Evolutionary conservation across 1,140 invertebrate species (phyloP), one percentile per base, ranked within the genome.

Genomic region (Muscidifurax raptorellus): DNA sequence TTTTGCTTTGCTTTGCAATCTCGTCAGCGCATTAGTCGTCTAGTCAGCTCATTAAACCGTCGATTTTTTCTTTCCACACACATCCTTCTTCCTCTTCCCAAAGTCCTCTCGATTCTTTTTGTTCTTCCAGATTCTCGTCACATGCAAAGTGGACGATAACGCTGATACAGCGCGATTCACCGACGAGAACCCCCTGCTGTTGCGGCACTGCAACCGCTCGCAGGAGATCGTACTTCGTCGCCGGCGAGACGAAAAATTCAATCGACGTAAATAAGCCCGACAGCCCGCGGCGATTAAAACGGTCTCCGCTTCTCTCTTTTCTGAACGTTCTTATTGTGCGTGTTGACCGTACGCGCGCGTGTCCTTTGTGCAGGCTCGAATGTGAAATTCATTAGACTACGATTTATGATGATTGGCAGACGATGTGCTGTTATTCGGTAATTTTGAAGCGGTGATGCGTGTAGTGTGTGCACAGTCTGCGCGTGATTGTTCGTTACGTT

Each of bases 191-290:
- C 76, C 66, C 82, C 66, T 30, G 22, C 82, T 79, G 75, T 15
- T 32, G 74, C 6, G n/a, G 22, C 76, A 66, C 47, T 66, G 9
- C 64, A 66, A n/a, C 64, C 18, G 64, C 64, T 15, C 15, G 15
- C 15, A n/a, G n/a, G 44, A 47, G 44, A 47, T 47, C 44, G 44
- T 47, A 47, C 44, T 12, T 47, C 4, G 59, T 67, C 76, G 27
- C 66, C 74, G 75, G 52, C 32, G 18, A n/a, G 72, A 69, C 27
- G 44, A 83, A 83, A 77, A 78, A 71, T 78, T 78, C 40, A 47
- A 83, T 77, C 77, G 75, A 83, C 75, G 32, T 83, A 71, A 83
- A 83, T 78, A 78, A 83, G 36, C 27, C 22, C 27, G 30, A 32
- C 12, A 44, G 36, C 22, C 18, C 27, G 12, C 25, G 25, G 67